Evolutionary conservation across 1,140 invertebrate species (phyloP), one percentile per base, ranked within the genome.

Genomic region (Drosophila guanche): DNA sequence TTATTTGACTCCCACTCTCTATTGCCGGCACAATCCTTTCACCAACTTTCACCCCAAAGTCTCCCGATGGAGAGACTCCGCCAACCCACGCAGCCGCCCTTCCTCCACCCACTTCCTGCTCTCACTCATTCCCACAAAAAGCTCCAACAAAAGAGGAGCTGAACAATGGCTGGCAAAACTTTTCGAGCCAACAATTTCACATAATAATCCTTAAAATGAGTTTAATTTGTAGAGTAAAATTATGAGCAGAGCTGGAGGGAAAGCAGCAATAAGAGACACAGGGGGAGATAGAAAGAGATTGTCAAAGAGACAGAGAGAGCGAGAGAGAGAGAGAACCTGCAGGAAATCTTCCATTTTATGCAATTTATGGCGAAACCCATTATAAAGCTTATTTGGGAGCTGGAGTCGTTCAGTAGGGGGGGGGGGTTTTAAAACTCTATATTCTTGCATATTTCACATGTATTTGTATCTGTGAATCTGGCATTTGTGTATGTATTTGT

Each of bases 181-280:
- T 80, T 67, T 51, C 63, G 56, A 81, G 67, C 81, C 84, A 88
- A 77, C 76, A 88, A 88, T 88, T 88, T 86, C 69, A 70, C 67
- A 90, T 86, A 86, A 90, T 90, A 90, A 90, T 90, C 80, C 86
- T 81, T 76, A 90, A 90, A 90, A 90, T 90, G 78, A 90, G 86
- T 76, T 90, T 90, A 90, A 90, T 90, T 90, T 90, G 86, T 90
- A 79, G 76, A 89, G 66, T 73, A 56, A 79, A 85, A 85, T 86
- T 89, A 76, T 77, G 63, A 66, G 20, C 57, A 58, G 58, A 46
- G 50, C 3, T 27, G 51, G 41, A n/a, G 41, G 37, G 6, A 12
- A 48, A 29, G 59, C 45, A 29, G 16, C 37, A 46, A 41, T n/a
- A 37, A 37, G 33, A 12, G 10, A 12, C 7, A 37, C 0, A 12